Evolutionary conservation across 2,888 invertebrate genomes (phyloP).

Genomic region (Stenodera caucasica): DNA sequence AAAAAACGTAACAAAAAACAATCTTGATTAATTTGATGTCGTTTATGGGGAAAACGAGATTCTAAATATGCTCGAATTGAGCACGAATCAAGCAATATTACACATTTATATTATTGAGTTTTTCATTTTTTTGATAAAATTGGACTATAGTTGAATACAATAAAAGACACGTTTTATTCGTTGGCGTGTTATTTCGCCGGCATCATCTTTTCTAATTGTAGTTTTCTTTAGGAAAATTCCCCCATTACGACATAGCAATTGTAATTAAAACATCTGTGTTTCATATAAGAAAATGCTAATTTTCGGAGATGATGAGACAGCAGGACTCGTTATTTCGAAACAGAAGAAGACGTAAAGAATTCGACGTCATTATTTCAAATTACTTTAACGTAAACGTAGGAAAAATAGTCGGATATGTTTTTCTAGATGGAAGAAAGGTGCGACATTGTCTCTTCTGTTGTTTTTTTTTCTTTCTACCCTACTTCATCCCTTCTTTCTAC

Average conservation of each 20-base stretch:
- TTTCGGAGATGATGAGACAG: background rate
- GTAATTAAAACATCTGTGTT: background rate
- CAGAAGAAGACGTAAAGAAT: background rate
- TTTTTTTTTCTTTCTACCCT: constrained; percentile 5
- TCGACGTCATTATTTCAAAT: constrained; percentile 26
- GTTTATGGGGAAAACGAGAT: background rate
- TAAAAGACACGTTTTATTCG: background rate
- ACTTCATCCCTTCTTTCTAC: background rate
- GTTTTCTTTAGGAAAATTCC: background rate
- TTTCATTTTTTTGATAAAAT: background rate
- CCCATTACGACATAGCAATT: constrained; percentile 1
- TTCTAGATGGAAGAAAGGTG: constrained; percentile 26
- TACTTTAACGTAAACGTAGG: constrained; percentile 25
- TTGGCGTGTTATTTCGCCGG: background rate
- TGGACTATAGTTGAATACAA: background rate
- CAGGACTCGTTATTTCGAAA: background rate
- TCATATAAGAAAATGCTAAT: background rate
- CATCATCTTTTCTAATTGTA: background rate
- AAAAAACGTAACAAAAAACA: background rate
- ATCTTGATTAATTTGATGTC: constrained; percentile 1
- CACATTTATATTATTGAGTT: background rate
- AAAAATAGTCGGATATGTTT: constrained; percentile 29
- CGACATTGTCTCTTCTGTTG: constrained; percentile 40
- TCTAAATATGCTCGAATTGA: background rate
- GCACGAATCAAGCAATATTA: background rate